A percentile compares a stretch with the other conserved stretches of the same genome.
Conservation (phyloP, 1,140 invertebrate genomes). For the Dendroctonus ponderosae region DNA sequence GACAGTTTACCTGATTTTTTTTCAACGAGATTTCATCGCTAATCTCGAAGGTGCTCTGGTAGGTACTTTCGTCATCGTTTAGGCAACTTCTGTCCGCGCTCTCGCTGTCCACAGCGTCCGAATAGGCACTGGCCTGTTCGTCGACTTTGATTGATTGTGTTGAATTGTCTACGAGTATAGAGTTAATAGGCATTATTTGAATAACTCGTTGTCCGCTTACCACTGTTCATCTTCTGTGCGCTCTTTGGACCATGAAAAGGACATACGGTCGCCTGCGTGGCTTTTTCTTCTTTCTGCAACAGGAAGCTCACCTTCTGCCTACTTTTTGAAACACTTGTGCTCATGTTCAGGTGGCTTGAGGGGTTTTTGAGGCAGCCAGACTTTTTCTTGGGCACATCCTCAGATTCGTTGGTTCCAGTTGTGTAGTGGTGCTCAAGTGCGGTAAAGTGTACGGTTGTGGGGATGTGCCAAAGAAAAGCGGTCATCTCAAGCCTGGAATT, state of each 20-base stretch:
- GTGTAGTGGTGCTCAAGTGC: neutral
- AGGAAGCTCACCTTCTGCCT: slow-evolving; percentile 26
- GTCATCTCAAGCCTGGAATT: slow-evolving; percentile 6
- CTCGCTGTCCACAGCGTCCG: slow-evolving; percentile 3
- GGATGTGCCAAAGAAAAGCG: slow-evolving; percentile 2
- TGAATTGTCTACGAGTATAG: neutral
- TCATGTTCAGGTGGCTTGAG: slow-evolving; percentile 12
- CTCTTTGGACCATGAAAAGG: slow-evolving; percentile 13
- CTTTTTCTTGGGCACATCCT: slow-evolving; percentile 13
- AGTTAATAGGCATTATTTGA: too few species aligned
- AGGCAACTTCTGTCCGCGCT: slow-evolving; percentile 1
- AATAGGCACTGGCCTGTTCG: slow-evolving; percentile 2
- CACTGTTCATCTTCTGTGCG: neutral
- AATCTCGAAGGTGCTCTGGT: slow-evolving; percentile 12
- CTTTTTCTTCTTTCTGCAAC: slow-evolving; percentile 27
- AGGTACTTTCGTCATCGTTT: slow-evolving; percentile 2
- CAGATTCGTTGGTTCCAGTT: neutral
- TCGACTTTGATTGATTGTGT: slow-evolving; percentile 3
- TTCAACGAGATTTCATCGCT: slow-evolving; percentile 10
- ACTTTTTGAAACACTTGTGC: slow-evolving; percentile 5
- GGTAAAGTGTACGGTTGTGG: slow-evolving; percentile 5
- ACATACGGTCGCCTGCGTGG: slow-evolving; percentile 21
- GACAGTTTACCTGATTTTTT: slow-evolving; percentile 10
- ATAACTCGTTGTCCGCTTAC: neutral
- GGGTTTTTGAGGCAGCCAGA: slow-evolving; percentile 22